Percentiles rank a stretch among this genome's conserved stretches.
These are phyloP conservation scores for Sitophilus oryzae DNA, from an alignment of 1,140 invertebrate genomes.

Conservation along the genomic window DNA sequence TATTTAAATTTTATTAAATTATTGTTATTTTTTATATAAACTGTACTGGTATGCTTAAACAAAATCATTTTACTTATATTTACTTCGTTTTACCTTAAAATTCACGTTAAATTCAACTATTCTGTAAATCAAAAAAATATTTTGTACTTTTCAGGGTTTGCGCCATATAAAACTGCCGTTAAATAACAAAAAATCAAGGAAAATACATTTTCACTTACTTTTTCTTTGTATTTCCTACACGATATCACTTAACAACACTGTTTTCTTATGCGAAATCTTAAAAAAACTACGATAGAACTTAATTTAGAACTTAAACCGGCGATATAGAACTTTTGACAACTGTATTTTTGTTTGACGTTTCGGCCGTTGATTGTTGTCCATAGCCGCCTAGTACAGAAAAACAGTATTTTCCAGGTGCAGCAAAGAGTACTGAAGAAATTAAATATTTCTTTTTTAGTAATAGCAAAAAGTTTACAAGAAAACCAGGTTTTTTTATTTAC, in stretches of 20 bases:
- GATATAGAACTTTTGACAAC: background rate
- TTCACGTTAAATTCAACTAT: no score
- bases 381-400: background rate
- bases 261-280: background rate
- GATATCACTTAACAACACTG: background rate
- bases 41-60: no score
- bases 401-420: no score
- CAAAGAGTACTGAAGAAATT: no score
- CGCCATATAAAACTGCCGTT: background rate
- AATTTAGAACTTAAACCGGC: background rate
- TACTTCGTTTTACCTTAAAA: no score
- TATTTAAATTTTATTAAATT: no score
- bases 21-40: no score
- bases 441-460: no score
- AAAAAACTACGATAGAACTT: constrained; percentile 2
- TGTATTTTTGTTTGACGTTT: background rate
- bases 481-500: background rate
- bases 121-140: no score
- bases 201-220: background rate
- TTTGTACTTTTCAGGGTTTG: no score
- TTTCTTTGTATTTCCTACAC: no score
- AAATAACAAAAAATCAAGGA: background rate
- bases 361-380: background rate
- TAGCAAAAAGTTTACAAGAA: background rate
- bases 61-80: no score